phyloP scores from a whole-genome alignment of 2,888 invertebrate species.

The Tryphoninae sp. region DNA sequence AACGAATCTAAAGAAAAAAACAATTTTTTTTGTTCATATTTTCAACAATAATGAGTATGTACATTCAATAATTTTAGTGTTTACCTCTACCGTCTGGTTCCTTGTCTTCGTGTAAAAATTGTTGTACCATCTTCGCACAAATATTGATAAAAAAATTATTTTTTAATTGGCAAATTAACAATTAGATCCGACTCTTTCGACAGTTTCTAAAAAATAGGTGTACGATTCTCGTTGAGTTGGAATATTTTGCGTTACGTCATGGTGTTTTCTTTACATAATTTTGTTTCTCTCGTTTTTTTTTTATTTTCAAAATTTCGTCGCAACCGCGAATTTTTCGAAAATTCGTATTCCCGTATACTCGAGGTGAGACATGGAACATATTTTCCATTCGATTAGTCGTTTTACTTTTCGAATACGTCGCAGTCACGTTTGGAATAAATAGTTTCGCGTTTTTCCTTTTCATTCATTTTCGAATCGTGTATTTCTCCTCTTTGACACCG shows the following conservation, averaged over 20 bases:
- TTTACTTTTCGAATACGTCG: too few species aligned
- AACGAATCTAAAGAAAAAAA: slow-evolving; percentile 32
- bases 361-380: background rate
- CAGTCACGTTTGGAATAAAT: too few species aligned
- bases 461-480: too few species aligned
- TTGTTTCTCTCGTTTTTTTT: too few species aligned
- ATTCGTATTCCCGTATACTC: background rate
- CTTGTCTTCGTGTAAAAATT: background rate
- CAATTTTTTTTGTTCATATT: slow-evolving; percentile 21
- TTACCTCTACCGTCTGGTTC: background rate
- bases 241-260: slow-evolving; percentile 11
- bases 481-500: too few species aligned
- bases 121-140: too few species aligned
- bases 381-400: too few species aligned
- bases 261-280: background rate
- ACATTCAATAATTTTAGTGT: background rate
- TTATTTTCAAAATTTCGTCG: background rate
- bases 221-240: slow-evolving; percentile 30
- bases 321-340: background rate
- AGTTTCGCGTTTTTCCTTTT: too few species aligned
- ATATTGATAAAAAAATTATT: slow-evolving; percentile 3
- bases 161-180: too few species aligned
- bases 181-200: too few species aligned
- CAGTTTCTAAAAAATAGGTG: slow-evolving; percentile 38
- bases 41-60: slow-evolving; percentile 2